Evolutionary conservation across 1,140 invertebrate species (phyloP), one percentile per base, ranked within the genome.

Genomic region (Brachionus calyciflorus): DNA sequence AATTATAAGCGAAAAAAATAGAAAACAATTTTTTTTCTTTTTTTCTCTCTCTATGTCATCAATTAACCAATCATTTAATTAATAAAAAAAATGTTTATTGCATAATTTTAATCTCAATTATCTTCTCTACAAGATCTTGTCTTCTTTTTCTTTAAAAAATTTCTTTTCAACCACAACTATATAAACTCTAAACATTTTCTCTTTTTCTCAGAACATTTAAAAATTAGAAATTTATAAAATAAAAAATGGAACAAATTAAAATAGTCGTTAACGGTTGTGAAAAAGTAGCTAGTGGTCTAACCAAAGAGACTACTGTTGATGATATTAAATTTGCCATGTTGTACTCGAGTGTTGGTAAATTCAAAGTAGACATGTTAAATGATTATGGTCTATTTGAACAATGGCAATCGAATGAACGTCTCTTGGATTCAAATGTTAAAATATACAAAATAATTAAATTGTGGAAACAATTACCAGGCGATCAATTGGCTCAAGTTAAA

Each of bases 321-420:
- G 30, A 73, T 14, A 40, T 73, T 21, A 73, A 73, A 55, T 73
- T 73, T 55, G 69, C 46, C 28, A 73, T 73, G 69, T n/a, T 73
- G 2, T 53, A 49, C 24, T 49, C 51, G 21, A 28, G 12, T 19
- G 65, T 3, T 4, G 5, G 12, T 26, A 40, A 33, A 26, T 30
- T 51, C 7, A 65, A 65, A 33, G 7, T 1, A 19, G 3, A 51
- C 19, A 21, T 37, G 0, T 33, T 73, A 21, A 40, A 73, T 24
- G 69, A 73, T 10, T 73, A 51, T 40, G 69, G 69, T 26, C n/a
- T 73, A 14, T 73, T 73, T 55, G 69, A 73, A 55, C 7, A 51
- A 41, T 73, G 69, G 69, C 69, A 73, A 33, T 37, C 28, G 12
- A 73, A 73, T 26, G 69, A 73, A 19, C 69, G 69, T 33, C 69